Percentiles rank a stretch among this genome's conserved stretches.
Conservation (phyloP, 2,888 invertebrate species). For the Drosophila nr. perissopoda region DNA sequence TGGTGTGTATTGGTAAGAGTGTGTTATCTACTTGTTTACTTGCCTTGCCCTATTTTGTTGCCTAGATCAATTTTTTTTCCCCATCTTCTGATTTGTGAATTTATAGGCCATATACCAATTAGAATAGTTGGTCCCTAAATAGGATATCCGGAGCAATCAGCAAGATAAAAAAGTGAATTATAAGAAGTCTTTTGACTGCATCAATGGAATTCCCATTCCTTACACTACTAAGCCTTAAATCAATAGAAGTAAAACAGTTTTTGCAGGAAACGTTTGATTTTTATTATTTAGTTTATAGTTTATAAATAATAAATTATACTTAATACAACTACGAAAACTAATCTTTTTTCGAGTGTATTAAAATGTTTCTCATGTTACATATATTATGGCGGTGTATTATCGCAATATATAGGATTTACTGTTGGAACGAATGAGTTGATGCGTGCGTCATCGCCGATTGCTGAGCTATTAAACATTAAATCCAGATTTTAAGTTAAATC, state of each 20-base stretch:
- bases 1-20: conserved; percentile 21
- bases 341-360: neutral
- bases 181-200: neutral
- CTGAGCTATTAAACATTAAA: neutral
- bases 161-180: neutral
- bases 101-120: conserved; percentile 62
- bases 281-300: neutral
- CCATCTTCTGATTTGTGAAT: conserved; percentile 10
- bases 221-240: too few relatives aligned
- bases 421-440: too few relatives aligned
- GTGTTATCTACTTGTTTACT: conserved; percentile 71
- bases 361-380: neutral
- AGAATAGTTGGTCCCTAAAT: neutral
- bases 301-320: neutral
- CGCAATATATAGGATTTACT: too few relatives aligned
- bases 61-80: conserved; percentile 62
- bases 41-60: conserved; percentile 58
- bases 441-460: too few relatives aligned
- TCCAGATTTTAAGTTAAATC: neutral
- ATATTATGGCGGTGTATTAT: too few relatives aligned
- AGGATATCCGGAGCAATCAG: neutral
- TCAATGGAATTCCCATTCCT: neutral
- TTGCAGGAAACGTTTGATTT: neutral
- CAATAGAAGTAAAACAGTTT: neutral
- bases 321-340: neutral